phyloP scores from a whole-genome alignment of 2,888 invertebrate genomes.

The Drosophila pseudotalamancana region DNA sequence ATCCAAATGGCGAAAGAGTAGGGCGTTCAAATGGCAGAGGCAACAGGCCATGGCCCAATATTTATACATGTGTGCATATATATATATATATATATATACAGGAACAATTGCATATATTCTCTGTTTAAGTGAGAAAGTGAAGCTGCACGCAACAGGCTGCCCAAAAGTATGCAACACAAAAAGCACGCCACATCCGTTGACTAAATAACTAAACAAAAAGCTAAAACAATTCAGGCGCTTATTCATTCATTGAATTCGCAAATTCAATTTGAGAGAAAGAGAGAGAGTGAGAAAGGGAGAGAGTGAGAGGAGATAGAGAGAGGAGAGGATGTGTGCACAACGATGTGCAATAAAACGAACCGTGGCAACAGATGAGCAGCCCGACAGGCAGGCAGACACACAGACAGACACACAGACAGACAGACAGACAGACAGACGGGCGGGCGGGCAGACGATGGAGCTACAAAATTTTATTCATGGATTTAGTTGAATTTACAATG shows the following conservation, averaged over 20 bases:
- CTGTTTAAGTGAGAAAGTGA: slow-evolving; percentile 38
- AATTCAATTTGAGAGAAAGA: slow-evolving; percentile 78
- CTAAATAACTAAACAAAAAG: slow-evolving; percentile 76
- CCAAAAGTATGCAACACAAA: slow-evolving; percentile 70
- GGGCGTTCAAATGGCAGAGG: slow-evolving; percentile 59
- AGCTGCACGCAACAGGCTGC: slow-evolving; percentile 74
- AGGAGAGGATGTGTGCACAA: slow-evolving; percentile 32
- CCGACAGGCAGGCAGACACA: slow-evolving; percentile 9
- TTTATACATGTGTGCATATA: background rate
- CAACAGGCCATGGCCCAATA: slow-evolving; percentile 47
- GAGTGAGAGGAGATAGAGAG: slow-evolving; percentile 1
- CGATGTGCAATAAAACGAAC: slow-evolving; percentile 72
- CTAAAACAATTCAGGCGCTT: slow-evolving; percentile 75
- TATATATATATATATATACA: background rate
- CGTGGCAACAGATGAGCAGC: slow-evolving; percentile 52
- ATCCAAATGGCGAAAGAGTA: slow-evolving; percentile 27
- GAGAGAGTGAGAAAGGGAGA: slow-evolving; percentile 6
- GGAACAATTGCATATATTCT: background rate
- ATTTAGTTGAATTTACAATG: slow-evolving; percentile 78
- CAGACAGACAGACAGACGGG: slow-evolving; percentile 5
- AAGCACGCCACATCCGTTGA: slow-evolving; percentile 11
- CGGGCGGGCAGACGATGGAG: slow-evolving; percentile 15
- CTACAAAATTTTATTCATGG: slow-evolving; percentile 75
- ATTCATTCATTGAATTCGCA: slow-evolving; percentile 83
- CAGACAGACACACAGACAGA: slow-evolving; percentile 1